These are phyloP conservation scores for Mormyrops attenuatus DNA, from an alignment of 2,797 vertebrate species.

Conservation along the genomic window DNA sequence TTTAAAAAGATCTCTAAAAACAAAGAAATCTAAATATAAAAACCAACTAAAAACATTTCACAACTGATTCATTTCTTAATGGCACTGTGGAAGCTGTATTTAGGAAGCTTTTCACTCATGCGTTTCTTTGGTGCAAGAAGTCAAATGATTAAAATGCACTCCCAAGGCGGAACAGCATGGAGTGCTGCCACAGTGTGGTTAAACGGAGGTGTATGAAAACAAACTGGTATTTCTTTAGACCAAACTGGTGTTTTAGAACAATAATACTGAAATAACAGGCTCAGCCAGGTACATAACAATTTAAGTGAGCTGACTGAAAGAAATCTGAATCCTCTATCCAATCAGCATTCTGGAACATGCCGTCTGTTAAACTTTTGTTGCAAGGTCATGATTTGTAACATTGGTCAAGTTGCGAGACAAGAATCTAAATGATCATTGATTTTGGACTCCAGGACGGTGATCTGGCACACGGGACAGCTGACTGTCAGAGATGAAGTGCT, in stretches of 20 bases:
- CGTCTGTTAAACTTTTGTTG: neutral
- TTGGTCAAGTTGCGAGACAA: slow-evolving; percentile 62
- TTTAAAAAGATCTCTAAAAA: neutral
- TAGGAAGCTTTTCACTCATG: neutral
- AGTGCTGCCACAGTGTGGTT: neutral
- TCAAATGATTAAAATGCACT: neutral
- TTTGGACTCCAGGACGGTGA: slow-evolving; percentile 61
- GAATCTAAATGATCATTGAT: slow-evolving; percentile 87
- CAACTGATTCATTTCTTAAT: neutral
- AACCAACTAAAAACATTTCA: neutral
- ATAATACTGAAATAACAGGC: neutral
- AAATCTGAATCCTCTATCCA: neutral
- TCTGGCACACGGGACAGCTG: slow-evolving; percentile 77
- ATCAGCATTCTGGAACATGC: neutral
- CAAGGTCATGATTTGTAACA: neutral
- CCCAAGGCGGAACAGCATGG: neutral
- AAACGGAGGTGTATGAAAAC: neutral
- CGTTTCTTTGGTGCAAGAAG: neutral
- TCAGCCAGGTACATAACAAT: neutral
- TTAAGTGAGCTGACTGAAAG: neutral
- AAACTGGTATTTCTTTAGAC: neutral
- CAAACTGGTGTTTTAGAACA: slow-evolving; percentile 3
- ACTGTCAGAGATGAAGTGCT: slow-evolving; percentile 51
- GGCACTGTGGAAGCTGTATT: neutral
- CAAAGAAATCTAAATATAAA: neutral